Base-by-base conservation (phyloP, 1,140 invertebrate species). In the Battus philenor region DNA sequence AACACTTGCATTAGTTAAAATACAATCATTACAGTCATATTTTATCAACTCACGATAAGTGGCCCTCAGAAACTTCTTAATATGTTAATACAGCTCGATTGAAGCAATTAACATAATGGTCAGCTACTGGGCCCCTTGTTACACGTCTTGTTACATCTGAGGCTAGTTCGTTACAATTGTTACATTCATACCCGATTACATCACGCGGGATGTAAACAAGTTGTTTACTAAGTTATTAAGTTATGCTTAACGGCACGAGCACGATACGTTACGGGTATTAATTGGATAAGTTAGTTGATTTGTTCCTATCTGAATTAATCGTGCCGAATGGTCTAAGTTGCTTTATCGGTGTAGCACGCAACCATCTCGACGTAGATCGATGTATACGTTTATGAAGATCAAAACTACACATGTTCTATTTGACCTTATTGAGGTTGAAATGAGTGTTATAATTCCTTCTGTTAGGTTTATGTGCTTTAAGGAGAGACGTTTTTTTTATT, bases 11-110 rank as follows among this genome's bases (percentile, higher is more conserved):
- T n/a, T n/a, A n/a, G n/a, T n/a, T n/a, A n/a, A n/a, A n/a, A n/a
- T n/a, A n/a, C n/a, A n/a, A n/a, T n/a, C n/a, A n/a, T n/a, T n/a
- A n/a, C n/a, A n/a, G 6, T 20, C 18, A 20, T 6, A 2, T 20
- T 20, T 20, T 6, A 20, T 20, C 2, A 20, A 20, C 6, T 20
- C 6, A 20, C 18, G 18, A 20, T 20, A 3, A 20, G 6, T 6
- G 18, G 2, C 18, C 2, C 38, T 3, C 1, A 4, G n/a, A 41
- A 41, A 41, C 36, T 39, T 27, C 11, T 24, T 38, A 8, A 39
- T 27, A 39, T 39, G 36, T 39, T 27, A 41, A 41, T 27, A 27
- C 22, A 17, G 2, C 12, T 22, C 31, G 15, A 26, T 38, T 41
- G 12, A 16, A 16, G 4, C 13, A 6, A 29, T 29, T 41, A 41